phyloP scores from a whole-genome alignment of 2,888 invertebrate genomes.

The Nomada ruficornis region DNA sequence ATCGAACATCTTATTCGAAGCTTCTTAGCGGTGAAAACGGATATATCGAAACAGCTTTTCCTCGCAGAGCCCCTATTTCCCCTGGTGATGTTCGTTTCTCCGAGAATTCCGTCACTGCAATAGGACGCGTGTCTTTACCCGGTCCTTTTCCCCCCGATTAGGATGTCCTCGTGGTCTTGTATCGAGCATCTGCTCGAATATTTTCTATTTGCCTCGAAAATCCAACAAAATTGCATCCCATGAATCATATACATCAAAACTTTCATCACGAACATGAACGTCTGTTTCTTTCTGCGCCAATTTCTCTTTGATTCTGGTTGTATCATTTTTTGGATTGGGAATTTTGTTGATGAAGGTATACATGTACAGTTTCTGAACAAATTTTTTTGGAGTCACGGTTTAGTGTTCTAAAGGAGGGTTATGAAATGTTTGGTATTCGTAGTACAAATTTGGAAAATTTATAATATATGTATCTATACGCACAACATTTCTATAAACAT shows the following conservation, averaged over 20 bases:
- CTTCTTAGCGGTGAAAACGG: conserved; percentile 54
- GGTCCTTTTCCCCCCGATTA: conserved; percentile 4
- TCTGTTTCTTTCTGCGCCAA: not conserved
- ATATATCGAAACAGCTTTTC: conserved; percentile 55
- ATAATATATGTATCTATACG: too few relatives aligned
- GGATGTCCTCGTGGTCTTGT: not conserved
- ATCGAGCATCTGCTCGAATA: not conserved
- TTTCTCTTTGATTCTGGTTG: not conserved
- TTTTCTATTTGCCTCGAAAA: conserved; percentile 4
- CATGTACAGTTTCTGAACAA: too few relatives aligned
- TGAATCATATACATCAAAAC: not conserved
- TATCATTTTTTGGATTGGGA: too few relatives aligned
- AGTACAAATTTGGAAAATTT: too few relatives aligned
- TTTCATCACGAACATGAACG: conserved; percentile 11
- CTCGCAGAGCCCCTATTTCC: conserved; percentile 37
- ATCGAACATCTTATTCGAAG: conserved; percentile 54
- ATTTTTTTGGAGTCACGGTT: too few relatives aligned
- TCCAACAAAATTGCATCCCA: conserved; percentile 5
- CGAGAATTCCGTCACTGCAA: conserved; percentile 1
- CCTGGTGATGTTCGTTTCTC: conserved; percentile 35
- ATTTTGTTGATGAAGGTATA: too few relatives aligned
- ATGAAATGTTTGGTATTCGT: too few relatives aligned
- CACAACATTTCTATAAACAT: not conserved
- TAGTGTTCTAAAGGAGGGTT: too few relatives aligned
- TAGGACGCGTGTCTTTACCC: not conserved